These are phyloP conservation scores for Stratiomys singularior DNA, from an alignment of 2,888 invertebrate species.

Conservation along the genomic window DNA sequence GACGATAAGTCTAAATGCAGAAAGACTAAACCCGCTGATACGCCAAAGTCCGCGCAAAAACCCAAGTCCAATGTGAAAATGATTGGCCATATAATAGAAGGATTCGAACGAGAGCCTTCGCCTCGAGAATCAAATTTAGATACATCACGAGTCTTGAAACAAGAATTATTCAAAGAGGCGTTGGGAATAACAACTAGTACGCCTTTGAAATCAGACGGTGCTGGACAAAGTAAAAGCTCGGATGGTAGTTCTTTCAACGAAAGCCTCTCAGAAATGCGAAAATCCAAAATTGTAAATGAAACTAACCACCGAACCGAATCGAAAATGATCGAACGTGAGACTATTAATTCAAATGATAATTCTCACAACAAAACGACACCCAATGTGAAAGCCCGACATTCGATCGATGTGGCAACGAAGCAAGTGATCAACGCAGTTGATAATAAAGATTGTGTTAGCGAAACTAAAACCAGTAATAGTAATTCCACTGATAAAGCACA, in stretches of 20 bases:
- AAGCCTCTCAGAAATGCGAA: neutral
- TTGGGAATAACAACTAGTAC: constrained; percentile 5
- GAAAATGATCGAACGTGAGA: neutral
- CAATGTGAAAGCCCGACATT: too few species aligned
- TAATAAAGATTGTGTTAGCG: too few species aligned
- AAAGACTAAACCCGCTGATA: too few species aligned
- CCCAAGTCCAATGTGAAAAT: constrained; percentile 27
- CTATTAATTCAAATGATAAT: too few species aligned
- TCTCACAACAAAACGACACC: too few species aligned
- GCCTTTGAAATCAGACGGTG: neutral
- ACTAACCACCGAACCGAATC: too few species aligned
- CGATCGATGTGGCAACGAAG: too few species aligned
- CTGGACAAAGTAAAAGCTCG: neutral
- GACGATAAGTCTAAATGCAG: too few species aligned
- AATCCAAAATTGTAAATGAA: too few species aligned
- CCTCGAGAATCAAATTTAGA: constrained; percentile 23
- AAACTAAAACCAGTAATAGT: neutral
- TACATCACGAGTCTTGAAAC: constrained; percentile 45
- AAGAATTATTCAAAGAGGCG: constrained; percentile 47
- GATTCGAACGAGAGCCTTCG: constrained; percentile 43
- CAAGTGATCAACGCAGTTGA: too few species aligned
- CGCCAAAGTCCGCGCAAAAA: too few species aligned
- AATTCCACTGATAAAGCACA: neutral
- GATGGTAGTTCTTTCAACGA: neutral
- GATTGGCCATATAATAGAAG: constrained; percentile 49